Percentiles rank a stretch among this genome's conserved stretches.
Conservation (phyloP, 1,140 invertebrate genomes). For the Euglossa dilemma region DNA sequence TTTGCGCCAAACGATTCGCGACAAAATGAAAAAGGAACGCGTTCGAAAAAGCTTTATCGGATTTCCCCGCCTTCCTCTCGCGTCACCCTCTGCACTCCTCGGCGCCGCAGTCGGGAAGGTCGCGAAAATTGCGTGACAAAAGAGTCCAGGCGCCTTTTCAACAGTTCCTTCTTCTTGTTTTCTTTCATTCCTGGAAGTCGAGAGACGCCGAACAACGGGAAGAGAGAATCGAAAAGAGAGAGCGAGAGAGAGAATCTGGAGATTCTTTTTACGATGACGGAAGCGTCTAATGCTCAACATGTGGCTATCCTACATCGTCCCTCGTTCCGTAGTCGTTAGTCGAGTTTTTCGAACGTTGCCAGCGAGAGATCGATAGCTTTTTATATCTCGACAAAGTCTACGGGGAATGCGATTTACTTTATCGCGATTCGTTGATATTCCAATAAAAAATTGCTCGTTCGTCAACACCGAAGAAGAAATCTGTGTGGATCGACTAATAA, state of each 20-base stretch:
- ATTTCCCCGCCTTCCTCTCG: background rate
- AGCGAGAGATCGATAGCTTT: background rate
- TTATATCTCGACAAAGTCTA: no score
- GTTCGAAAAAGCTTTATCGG: slow-evolving; percentile 39
- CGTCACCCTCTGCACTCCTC: no score
- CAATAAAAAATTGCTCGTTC: no score
- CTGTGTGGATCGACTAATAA: background rate
- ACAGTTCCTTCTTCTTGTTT: background rate
- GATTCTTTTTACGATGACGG: background rate
- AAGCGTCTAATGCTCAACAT: background rate
- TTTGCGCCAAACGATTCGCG: slow-evolving; percentile 12
- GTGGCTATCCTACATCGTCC: background rate
- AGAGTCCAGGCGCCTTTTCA: background rate
- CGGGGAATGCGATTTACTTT: background rate
- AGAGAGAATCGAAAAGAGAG: no score
- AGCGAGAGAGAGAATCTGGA: no score
- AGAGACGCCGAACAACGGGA: no score
- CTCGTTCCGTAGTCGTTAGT: background rate
- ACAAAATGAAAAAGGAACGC: slow-evolving; percentile 6
- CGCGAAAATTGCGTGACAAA: slow-evolving; percentile 28
- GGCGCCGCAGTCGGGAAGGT: background rate
- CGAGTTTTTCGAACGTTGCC: background rate
- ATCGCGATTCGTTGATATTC: background rate
- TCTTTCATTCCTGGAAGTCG: background rate
- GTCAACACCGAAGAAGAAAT: background rate